Evolutionary conservation across 1,140 invertebrate species (phyloP), one percentile per base, ranked within the genome.

Genomic region (Brachionus manjavacas): DNA sequence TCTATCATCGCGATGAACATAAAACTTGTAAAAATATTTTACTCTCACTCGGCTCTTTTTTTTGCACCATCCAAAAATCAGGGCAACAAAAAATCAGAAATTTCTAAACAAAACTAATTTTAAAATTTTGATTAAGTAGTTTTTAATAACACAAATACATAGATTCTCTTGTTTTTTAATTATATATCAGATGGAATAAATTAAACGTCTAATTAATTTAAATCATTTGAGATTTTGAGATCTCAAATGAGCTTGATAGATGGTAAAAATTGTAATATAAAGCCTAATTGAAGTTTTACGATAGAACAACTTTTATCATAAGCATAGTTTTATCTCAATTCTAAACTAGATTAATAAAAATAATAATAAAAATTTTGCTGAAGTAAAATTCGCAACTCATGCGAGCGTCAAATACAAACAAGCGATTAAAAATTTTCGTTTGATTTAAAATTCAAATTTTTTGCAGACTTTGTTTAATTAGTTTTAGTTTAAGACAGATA

Each of bases 401-500:
- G 39, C 25, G 31, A 68, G 28, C 66, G 31, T 68, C 66, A 68
- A 68, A 68, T 6, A 68, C 66, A 68, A 31, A 28, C 25, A 68
- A 68, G 39, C 31, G 66, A 68, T 68, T 68, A 35, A 68, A 39
- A 68, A 68, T 41, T 72, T 39, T 72, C 35, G 39, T 41, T 41
- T 72, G 68, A 72, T 72, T 72, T 41, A 72, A 72, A 72, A 72
- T 72, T 72, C 68, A 72, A 72, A 72, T 72, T 72, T 72, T 23
- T 68, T 35, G 4, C 12, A 31, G 31, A 31, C 66, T 68, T 72
- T 43, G 68, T 72, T 72, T 72, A 72, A 72, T 72, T 72, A 72
- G 68, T 41, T 72, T 72, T 41, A 16, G 25, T n/a, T 39, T n/a
- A 8, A 72, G 68, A 72, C 68, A 72, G 28, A 20, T 72, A 72